Conservation (phyloP, 2,797 vertebrate genomes). For the Sebastes ruberrimus region DNA sequence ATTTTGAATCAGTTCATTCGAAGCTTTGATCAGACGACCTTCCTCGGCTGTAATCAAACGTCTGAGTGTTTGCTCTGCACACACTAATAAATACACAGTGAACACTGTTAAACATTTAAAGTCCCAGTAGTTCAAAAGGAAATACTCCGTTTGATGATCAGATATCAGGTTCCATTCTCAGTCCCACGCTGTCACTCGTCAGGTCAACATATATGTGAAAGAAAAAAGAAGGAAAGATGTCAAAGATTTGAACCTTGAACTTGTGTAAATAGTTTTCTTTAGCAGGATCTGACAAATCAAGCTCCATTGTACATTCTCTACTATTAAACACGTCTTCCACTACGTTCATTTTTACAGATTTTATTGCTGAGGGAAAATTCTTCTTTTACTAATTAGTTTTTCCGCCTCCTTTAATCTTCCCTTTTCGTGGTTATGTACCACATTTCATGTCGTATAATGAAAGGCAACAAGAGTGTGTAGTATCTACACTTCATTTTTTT, state of each 20-base stretch:
- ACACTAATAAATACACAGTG: too few species aligned
- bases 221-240: background rate
- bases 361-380: background rate
- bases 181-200: background rate
- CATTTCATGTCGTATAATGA: too few species aligned
- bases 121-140: too few species aligned
- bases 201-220: background rate
- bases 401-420: background rate
- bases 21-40: too few species aligned
- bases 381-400: background rate
- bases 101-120: too few species aligned
- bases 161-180: background rate
- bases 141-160: too few species aligned
- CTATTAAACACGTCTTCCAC: background rate
- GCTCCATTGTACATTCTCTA: background rate
- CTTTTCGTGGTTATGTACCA: background rate
- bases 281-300: background rate
- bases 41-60: too few species aligned
- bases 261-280: background rate
- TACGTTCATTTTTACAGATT: background rate
- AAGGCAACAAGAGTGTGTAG: slow-evolving; percentile 51
- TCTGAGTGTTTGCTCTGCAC: too few species aligned
- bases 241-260: background rate
- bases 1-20: too few species aligned
- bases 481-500: slow-evolving; percentile 51